Evolutionary conservation across 1,140 invertebrate species (phyloP).

Genomic region (Odontomachus brunneus): DNA sequence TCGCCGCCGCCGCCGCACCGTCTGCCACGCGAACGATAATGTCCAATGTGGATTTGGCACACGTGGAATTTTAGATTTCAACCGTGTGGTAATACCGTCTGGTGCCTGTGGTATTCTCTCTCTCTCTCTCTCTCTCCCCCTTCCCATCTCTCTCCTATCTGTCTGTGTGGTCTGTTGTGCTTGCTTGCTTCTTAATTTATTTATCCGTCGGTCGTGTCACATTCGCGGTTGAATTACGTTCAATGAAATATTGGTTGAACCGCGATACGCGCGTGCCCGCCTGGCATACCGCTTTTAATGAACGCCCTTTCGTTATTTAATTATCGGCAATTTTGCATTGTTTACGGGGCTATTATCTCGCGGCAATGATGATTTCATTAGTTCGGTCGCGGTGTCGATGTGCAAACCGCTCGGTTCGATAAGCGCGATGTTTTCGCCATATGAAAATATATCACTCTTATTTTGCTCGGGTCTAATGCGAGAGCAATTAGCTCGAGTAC

Average conservation of each 20-base stretch:
- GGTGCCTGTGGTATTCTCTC: neutral
- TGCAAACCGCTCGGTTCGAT: too few species aligned
- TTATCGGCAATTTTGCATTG: conserved; percentile 13
- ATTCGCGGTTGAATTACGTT: neutral
- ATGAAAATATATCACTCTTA: too few species aligned
- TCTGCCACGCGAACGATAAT: conserved; percentile 41
- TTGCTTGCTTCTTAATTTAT: conserved; percentile 38
- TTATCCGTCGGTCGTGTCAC: conserved; percentile 13
- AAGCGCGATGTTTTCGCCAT: too few species aligned
- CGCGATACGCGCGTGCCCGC: neutral
- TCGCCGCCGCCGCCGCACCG: too few species aligned
- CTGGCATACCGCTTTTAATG: neutral
- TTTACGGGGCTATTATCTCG: neutral
- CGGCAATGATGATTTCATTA: conserved; percentile 22
- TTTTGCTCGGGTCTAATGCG: too few species aligned
- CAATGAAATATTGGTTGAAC: conserved; percentile 7
- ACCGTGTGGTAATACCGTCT: conserved; percentile 20
- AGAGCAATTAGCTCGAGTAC: too few species aligned
- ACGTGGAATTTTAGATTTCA: conserved; percentile 51
- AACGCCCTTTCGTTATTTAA: conserved; percentile 8
- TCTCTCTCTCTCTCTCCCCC: too few species aligned
- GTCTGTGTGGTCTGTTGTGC: too few species aligned
- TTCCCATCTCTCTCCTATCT: neutral
- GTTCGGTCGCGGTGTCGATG: neutral
- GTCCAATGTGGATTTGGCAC: too few species aligned